These are phyloP conservation scores for Helobdella robusta DNA, from an alignment of 2,888 invertebrate genomes.

Conservation along the genomic window DNA sequence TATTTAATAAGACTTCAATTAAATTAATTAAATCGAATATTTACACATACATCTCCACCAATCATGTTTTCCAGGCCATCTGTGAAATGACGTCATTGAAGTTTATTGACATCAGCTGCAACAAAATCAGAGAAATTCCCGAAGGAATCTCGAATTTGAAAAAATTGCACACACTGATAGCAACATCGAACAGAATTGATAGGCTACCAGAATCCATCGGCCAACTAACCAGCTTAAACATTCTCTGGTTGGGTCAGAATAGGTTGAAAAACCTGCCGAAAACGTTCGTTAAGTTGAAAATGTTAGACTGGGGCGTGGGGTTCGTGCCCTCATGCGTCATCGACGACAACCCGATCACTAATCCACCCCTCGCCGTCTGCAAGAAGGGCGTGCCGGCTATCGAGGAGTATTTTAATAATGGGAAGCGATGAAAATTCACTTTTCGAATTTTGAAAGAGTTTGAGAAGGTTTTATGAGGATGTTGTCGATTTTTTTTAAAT, in stretches of 20 bases:
- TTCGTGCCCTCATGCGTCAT: slow-evolving; percentile 42
- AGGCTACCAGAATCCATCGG: slow-evolving; percentile 45
- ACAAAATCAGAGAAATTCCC: slow-evolving; percentile 42
- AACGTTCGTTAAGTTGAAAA: slow-evolving; percentile 41
- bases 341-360: slow-evolving; percentile 45
- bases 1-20: no score
- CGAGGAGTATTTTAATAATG: slow-evolving; percentile 41
- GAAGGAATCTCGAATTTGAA: slow-evolving; percentile 43
- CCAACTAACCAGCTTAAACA: slow-evolving; percentile 44
- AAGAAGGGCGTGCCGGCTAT: slow-evolving; percentile 44
- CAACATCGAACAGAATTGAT: slow-evolving; percentile 46
- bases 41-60: no score
- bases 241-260: slow-evolving; percentile 50
- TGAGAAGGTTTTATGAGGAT: no score
- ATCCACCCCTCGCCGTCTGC: slow-evolving; percentile 48
- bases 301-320: slow-evolving; percentile 44
- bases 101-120: slow-evolving; percentile 50
- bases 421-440: no score
- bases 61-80: slow-evolving; percentile 3
- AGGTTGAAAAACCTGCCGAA: slow-evolving; percentile 42
- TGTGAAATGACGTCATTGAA: slow-evolving; percentile 36
- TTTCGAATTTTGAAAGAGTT: no score
- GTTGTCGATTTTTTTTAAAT: no score
- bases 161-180: slow-evolving; percentile 44
- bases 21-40: no score